phyloP scores from a whole-genome alignment of 1,140 invertebrate genomes.

The Drosophila ambigua region DNA sequence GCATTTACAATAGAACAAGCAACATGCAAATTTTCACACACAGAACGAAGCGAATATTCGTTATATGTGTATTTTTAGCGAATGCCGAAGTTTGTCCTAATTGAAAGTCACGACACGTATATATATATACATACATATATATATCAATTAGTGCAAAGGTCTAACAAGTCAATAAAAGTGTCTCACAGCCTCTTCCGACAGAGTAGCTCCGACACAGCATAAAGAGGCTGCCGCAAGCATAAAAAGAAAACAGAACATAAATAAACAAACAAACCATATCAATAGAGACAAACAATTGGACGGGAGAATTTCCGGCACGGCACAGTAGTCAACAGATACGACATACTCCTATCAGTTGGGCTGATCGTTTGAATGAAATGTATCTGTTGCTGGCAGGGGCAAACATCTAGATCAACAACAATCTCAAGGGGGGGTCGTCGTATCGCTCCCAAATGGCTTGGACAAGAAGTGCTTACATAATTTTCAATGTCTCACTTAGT shows the following conservation, averaged over 20 bases:
- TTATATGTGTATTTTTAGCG: too few species aligned
- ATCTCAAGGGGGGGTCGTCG: slow-evolving; percentile 29
- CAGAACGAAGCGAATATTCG: too few species aligned
- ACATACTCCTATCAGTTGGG: slow-evolving; percentile 42
- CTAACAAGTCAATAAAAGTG: slow-evolving; percentile 37
- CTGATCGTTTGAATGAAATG: slow-evolving; percentile 6
- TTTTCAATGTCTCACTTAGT: slow-evolving; percentile 59
- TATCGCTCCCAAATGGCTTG: slow-evolving; percentile 9
- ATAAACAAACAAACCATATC: slow-evolving; percentile 13
- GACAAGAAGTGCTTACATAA: slow-evolving; percentile 63
- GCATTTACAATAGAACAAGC: too few species aligned
- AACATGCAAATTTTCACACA: too few species aligned
- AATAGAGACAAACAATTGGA: slow-evolving; percentile 28
- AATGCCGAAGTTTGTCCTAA: neutral
- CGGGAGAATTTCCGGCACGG: neutral
- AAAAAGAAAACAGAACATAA: too few species aligned
- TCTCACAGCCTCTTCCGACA: slow-evolving; percentile 35
- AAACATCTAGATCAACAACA: neutral
- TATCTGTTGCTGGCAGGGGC: slow-evolving; percentile 25
- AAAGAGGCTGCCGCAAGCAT: too few species aligned
- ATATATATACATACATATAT: slow-evolving; percentile 29
- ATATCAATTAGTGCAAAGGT: slow-evolving; percentile 33
- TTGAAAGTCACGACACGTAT: slow-evolving; percentile 18
- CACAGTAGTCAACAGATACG: slow-evolving; percentile 9
- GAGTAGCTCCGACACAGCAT: neutral